Evolutionary conservation across 2,113 vertebrate genomes (phyloP).

Genomic region (Caloenas nicobarica): DNA sequence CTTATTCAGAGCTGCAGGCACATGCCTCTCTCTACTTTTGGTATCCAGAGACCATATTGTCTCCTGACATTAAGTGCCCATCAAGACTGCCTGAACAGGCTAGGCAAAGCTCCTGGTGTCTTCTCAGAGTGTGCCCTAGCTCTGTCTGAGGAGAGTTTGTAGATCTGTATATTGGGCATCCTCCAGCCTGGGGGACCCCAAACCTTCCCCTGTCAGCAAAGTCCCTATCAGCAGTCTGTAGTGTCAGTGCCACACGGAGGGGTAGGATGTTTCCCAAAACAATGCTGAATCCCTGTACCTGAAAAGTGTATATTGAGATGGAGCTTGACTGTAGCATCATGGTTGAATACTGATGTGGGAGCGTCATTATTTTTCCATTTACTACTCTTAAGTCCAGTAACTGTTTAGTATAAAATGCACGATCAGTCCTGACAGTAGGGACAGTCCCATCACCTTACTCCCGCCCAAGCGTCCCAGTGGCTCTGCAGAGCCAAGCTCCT

Average conservation of each 20-base stretch:
- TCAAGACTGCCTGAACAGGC: not conserved
- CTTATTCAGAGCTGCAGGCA: not conserved
- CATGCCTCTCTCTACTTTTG: not conserved
- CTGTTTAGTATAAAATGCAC: not conserved
- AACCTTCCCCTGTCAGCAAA: not conserved
- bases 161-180: not conserved
- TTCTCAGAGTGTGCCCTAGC: not conserved
- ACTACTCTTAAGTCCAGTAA: not conserved
- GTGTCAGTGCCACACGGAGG: not conserved
- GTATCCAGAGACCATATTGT: not conserved
- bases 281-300: not conserved
- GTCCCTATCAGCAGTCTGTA: fast-evolving
- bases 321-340: not conserved
- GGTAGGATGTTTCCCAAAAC: not conserved
- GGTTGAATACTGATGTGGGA: not conserved
- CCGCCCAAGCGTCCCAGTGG: not conserved
- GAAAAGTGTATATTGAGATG: not conserved
- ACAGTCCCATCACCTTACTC: not conserved
- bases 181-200: not conserved
- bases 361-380: not conserved
- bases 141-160: not conserved
- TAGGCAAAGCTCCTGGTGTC: not conserved
- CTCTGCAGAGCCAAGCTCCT: not conserved
- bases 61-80: not conserved
- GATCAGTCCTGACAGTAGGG: not conserved